Conservation (phyloP, 37 sponge, comb jelly and placozoan species). For the Crambe crambe region DNA sequence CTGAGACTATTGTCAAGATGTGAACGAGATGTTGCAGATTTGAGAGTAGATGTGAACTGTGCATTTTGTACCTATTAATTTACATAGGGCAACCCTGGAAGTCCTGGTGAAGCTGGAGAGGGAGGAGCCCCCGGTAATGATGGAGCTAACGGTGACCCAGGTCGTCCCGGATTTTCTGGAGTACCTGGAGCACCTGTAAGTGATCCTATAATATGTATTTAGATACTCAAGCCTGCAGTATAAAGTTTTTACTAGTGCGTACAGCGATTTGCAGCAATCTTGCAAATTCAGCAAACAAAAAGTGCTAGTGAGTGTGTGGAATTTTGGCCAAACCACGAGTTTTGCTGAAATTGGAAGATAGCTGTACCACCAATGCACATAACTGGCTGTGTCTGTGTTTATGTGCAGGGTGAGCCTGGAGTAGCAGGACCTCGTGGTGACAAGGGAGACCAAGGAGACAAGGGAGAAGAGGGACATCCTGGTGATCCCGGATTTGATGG, state of each 20-base stretch:
- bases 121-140: constrained; percentile 3
- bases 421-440: constrained; percentile 45
- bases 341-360: not conserved
- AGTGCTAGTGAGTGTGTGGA: too few relatives aligned
- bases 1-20: too few relatives aligned
- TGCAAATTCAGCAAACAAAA: too few relatives aligned
- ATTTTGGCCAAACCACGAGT: too few relatives aligned
- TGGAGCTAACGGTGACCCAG: constrained; percentile 52
- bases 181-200: constrained; percentile 45
- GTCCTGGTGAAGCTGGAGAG: constrained; percentile 25
- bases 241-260: not conserved
- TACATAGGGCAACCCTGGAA: constrained; percentile 10
- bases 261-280: too few relatives aligned
- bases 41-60: not conserved
- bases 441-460: constrained; percentile 67
- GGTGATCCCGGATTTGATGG: constrained; percentile 63
- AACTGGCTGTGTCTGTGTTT: not conserved
- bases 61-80: not conserved
- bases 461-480: constrained; percentile 41
- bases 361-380: not conserved
- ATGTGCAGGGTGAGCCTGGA: constrained; percentile 41
- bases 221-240: too few relatives aligned
- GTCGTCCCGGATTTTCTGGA: constrained; percentile 47
- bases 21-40: too few relatives aligned
- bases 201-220: not conserved